phyloP scores from a whole-genome alignment of 2,113 vertebrate species.

The Sceloporus tristichus region DNA sequence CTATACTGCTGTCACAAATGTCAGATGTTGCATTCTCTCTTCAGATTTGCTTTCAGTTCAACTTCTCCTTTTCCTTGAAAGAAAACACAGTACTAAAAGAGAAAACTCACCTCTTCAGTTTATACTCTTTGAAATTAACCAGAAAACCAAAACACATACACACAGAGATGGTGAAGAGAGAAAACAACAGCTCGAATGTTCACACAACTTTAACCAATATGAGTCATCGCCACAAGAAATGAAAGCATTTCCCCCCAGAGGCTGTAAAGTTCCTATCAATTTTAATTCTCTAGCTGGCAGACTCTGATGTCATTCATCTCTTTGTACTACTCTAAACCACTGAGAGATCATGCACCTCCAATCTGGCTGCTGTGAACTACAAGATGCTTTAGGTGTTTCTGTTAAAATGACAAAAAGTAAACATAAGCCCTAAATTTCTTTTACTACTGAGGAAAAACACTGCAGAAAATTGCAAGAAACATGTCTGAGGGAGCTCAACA shows the following conservation, averaged over 20 bases:
- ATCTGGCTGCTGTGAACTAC: conserved; percentile 9
- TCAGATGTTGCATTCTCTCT: conserved; percentile 23
- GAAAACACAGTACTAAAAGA: conserved; percentile 26
- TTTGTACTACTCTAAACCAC: conserved; percentile 24
- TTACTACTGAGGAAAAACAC: background rate
- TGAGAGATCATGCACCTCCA: background rate
- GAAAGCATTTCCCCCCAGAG: conserved; percentile 1
- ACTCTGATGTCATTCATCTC: conserved; percentile 26
- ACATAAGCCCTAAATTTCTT: background rate
- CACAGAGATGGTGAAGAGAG: conserved; percentile 1
- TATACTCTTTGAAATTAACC: conserved; percentile 21
- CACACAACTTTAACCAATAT: background rate
- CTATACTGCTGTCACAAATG: background rate
- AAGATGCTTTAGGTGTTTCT: background rate
- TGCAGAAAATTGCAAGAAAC: background rate
- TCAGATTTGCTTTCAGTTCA: conserved; percentile 45
- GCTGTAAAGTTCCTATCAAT: background rate
- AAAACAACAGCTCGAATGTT: background rate
- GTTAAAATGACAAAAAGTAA: background rate
- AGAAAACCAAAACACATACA: background rate
- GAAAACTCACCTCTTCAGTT: background rate
- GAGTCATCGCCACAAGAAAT: background rate
- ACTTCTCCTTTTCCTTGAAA: conserved; percentile 49
- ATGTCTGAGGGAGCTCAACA: background rate
- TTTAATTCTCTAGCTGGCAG: conserved; percentile 11